These are phyloP conservation scores for Galemys pyrenaicus DNA, from an alignment of 2,113 vertebrate genomes.

Conservation along the genomic window DNA sequence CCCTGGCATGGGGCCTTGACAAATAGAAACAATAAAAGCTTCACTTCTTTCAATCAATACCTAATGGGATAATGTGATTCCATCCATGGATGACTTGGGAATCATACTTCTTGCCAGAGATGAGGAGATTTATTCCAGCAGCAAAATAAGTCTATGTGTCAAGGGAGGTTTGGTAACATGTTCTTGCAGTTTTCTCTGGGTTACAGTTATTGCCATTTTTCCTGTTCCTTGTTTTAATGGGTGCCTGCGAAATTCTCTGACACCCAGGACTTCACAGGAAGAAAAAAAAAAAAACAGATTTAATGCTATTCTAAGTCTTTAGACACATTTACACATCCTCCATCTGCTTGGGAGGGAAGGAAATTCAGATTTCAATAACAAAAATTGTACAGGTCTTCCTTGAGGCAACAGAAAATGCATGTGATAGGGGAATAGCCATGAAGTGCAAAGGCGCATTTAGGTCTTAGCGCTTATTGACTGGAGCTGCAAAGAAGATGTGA, in stretches of 20 bases:
- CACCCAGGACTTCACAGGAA: conserved; percentile 71
- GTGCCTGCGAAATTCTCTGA: conserved; percentile 68
- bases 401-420: conserved; percentile 81
- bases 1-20: conserved; percentile 74
- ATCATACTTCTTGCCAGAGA: conserved; percentile 76
- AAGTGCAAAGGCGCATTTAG: conserved; percentile 81
- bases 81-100: conserved; percentile 67
- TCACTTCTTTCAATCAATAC: conserved; percentile 78
- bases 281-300: conserved; percentile 2
- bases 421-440: conserved; percentile 81
- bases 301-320: conserved; percentile 82
- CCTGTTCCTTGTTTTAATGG: conserved; percentile 68
- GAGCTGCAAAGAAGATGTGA: conserved; percentile 81
- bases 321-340: conserved; percentile 83
- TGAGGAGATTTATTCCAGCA: conserved; percentile 69
- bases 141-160: conserved; percentile 56
- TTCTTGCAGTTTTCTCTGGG: conserved; percentile 72
- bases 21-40: conserved; percentile 80
- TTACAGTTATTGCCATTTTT: conserved; percentile 70
- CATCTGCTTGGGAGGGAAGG: conserved; percentile 69
- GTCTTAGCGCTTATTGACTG: conserved; percentile 78
- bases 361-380: conserved; percentile 79
- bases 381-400: conserved; percentile 82
- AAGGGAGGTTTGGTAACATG: conserved; percentile 60
- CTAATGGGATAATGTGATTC: conserved; percentile 82